Evolutionary conservation across 92 coral and sea anemone genomes (phyloP).

Genomic region (Zoanthus solanderi): DNA sequence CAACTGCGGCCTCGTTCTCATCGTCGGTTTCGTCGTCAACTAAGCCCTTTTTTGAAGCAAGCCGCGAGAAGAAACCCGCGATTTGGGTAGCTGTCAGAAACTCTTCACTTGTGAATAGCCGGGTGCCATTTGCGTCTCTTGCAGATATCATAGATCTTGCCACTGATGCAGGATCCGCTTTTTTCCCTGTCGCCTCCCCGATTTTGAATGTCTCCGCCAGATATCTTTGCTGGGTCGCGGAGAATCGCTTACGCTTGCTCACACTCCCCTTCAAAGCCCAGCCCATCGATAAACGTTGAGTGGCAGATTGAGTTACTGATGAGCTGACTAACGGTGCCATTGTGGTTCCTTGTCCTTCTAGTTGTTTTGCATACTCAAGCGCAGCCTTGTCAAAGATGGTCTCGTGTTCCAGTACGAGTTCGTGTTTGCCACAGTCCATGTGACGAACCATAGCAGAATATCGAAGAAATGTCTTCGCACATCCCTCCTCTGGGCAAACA

Average conservation of each 20-base stretch:
- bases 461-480: background rate
- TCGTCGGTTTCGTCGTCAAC: background rate
- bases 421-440: slow-evolving; percentile 21
- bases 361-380: background rate
- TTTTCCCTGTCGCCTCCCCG: background rate
- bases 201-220: background rate
- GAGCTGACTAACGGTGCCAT: background rate
- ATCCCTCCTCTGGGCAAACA: slow-evolving; percentile 26
- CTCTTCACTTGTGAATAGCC: background rate
- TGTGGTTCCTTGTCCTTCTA: background rate
- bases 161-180: background rate
- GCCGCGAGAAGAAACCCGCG: background rate
- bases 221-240: background rate
- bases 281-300: background rate
- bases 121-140: background rate
- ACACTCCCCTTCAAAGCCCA: background rate
- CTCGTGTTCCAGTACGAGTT: background rate
- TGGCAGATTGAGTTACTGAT: background rate
- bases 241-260: background rate
- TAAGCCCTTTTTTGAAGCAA: background rate
- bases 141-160: background rate
- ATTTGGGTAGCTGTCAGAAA: background rate
- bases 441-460: background rate
- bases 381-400: slow-evolving; percentile 12
- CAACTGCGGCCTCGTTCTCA: background rate